phyloP scores from a whole-genome alignment of 2,888 invertebrate species.

The Drosophila merina region DNA sequence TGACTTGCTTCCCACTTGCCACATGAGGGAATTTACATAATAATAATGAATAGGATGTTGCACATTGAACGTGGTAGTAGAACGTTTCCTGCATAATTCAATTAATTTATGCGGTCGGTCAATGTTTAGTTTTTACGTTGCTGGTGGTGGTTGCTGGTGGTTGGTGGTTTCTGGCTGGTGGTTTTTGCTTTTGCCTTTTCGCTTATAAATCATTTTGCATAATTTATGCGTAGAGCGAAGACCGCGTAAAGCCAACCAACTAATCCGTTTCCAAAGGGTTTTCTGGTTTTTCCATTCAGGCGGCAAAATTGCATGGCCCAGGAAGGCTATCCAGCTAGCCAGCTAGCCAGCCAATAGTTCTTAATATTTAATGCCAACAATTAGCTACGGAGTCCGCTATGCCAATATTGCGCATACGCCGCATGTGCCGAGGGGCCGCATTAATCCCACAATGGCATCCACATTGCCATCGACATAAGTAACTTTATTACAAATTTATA shows the following conservation, averaged over 20 bases:
- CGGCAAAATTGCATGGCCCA: constrained; percentile 33
- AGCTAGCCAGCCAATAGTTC: constrained; percentile 55
- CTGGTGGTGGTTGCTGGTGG: constrained; percentile 16
- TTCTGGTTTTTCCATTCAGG: constrained; percentile 16
- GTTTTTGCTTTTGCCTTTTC: constrained; percentile 52
- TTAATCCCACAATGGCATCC: constrained; percentile 38
- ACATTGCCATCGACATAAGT: constrained; percentile 26
- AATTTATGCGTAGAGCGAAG: constrained; percentile 65
- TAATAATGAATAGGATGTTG: constrained; percentile 50
- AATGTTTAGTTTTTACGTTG: constrained; percentile 72
- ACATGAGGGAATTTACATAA: constrained; percentile 51
- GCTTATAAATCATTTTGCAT: constrained; percentile 75
- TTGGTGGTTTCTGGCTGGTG: constrained; percentile 12
- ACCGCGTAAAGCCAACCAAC: constrained; percentile 35
- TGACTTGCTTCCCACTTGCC: constrained; percentile 17
- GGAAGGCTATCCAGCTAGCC: neutral
- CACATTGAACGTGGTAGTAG: constrained; percentile 14
- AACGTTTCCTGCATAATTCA: constrained; percentile 69
- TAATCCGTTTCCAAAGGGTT: constrained; percentile 17
- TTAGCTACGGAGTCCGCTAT: constrained; percentile 43
- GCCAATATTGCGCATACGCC: constrained; percentile 62
- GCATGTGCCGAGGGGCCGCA: constrained; percentile 19
- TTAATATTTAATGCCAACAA: constrained; percentile 68
- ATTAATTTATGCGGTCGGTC: constrained; percentile 75
- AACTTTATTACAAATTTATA: constrained; percentile 75